These are phyloP conservation scores for Vulpes vulpes DNA, from an alignment of 2,113 vertebrate genomes.

Conservation along the genomic window DNA sequence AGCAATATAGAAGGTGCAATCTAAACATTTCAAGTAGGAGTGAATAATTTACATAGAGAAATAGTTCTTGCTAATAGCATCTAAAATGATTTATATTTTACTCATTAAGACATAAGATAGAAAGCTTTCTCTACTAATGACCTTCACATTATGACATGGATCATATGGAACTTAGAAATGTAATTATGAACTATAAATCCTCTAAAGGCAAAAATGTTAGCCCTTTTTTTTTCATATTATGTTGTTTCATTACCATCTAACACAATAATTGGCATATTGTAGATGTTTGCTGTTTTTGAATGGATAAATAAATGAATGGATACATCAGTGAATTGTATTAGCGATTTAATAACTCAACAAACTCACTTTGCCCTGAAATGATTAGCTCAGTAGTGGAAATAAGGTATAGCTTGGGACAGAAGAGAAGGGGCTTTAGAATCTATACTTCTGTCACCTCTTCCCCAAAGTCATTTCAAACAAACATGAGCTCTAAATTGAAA, in stretches of 20 bases:
- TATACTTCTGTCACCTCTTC: neutral
- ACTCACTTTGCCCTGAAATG: neutral
- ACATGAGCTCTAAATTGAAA: neutral
- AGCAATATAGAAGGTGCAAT: neutral
- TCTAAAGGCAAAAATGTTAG: neutral
- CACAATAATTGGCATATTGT: neutral
- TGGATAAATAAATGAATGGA: slow-evolving; percentile 43
- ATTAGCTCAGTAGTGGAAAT: neutral
- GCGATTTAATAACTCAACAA: neutral
- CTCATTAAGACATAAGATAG: neutral
- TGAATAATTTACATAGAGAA: slow-evolving; percentile 4
- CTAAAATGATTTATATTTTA: slow-evolving; percentile 44
- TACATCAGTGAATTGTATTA: neutral
- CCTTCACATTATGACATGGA: neutral
- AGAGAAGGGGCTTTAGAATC: neutral
- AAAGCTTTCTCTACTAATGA: slow-evolving; percentile 25
- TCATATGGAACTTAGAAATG: neutral
- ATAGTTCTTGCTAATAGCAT: neutral
- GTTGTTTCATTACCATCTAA: neutral
- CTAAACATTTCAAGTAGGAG: slow-evolving; percentile 46
- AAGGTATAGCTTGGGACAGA: neutral
- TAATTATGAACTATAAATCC: neutral
- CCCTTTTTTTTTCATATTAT: neutral
- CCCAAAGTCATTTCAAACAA: neutral
- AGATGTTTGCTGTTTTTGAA: neutral